Conservation (phyloP, 2,797 vertebrate genomes). For the Dendrocincla tyrannina region DNA sequence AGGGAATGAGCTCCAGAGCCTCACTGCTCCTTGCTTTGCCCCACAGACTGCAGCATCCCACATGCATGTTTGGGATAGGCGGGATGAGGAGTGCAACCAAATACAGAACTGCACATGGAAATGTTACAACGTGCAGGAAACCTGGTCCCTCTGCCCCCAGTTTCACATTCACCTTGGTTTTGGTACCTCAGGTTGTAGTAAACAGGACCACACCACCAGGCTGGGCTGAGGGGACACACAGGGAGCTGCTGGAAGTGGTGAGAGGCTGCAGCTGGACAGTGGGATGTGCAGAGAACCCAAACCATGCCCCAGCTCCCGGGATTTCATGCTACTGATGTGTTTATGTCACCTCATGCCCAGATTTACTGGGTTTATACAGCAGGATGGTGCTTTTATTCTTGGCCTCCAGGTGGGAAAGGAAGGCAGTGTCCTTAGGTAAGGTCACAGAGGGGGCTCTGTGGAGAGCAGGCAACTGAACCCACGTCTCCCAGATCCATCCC, state of each 20-base stretch:
- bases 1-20: neutral
- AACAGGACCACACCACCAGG: neutral
- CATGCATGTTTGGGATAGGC: rapidly evolving
- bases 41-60: neutral
- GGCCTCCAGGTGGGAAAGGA: neutral
- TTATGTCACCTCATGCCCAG: neutral
- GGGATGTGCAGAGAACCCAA: neutral
- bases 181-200: neutral
- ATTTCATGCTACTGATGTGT: neutral
- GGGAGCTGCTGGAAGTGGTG: neutral
- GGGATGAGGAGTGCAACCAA: neutral
- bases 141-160: neutral
- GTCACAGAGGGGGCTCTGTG: neutral
- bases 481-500: neutral
- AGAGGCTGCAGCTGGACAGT: neutral
- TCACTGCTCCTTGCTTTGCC: neutral
- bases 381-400: neutral
- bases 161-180: neutral
- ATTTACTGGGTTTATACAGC: neutral
- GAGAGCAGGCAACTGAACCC: neutral
- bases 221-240: neutral
- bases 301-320: neutral
- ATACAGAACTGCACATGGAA: neutral
- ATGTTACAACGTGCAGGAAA: rapidly evolving
- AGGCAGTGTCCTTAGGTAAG: neutral